Conservation (phyloP, 2,797 vertebrate genomes). For the Borostomias antarcticus region DNA sequence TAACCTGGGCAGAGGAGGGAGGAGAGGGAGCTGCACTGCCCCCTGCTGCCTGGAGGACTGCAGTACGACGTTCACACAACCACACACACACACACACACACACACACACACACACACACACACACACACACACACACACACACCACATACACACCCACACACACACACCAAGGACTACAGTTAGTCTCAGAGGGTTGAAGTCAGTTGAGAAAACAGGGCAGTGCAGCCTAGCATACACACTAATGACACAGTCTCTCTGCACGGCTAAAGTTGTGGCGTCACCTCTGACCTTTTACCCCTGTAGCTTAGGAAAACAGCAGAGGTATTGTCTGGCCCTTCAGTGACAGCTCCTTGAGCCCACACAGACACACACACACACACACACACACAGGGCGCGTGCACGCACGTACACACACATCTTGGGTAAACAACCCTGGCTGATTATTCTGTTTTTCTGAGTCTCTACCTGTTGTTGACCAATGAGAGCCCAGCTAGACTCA, state of each 20-base stretch:
- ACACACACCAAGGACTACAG: not conserved
- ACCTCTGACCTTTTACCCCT: conserved; percentile 42
- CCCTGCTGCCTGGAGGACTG: conserved; percentile 59
- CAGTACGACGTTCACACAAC: conserved; percentile 61
- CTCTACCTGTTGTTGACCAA: not conserved
- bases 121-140: not conserved
- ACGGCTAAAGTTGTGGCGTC: too few species aligned
- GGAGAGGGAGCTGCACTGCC: conserved; percentile 47
- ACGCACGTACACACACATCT: conserved; percentile 31
- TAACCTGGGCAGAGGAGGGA: conserved; percentile 71
- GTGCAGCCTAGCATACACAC: too few species aligned
- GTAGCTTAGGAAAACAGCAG: conserved; percentile 61
- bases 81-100: conserved; percentile 39
- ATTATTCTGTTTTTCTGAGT: conserved; percentile 16
- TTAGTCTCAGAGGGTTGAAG: not conserved
- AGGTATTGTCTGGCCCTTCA: conserved; percentile 56
- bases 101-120: too few species aligned
- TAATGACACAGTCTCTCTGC: too few species aligned
- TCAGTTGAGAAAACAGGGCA: not conserved
- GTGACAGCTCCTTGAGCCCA: conserved; percentile 4
- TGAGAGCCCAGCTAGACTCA: not conserved
- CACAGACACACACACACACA: conserved; percentile 21
- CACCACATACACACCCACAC: not conserved
- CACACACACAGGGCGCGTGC: conserved; percentile 30
- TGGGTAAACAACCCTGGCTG: conserved; percentile 36